A percentile compares a stretch with the other conserved stretches of the same genome.
These are phyloP conservation scores for Zele albiditarsus DNA, from an alignment of 2,888 invertebrate species.

Conservation along the genomic window DNA sequence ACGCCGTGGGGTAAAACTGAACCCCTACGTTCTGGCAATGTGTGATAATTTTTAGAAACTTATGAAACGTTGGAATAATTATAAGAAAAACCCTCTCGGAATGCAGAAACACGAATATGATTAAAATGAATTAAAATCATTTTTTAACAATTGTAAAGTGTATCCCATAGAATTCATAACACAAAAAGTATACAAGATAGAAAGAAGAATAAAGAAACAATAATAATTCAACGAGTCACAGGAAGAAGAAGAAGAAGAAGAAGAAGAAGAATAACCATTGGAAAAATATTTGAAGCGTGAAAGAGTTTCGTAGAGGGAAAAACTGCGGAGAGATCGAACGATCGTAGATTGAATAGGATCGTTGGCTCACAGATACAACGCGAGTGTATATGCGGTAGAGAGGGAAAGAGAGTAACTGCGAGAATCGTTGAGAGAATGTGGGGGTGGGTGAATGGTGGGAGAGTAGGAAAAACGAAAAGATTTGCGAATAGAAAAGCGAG, in stretches of 20 bases:
- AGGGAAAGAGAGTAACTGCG: constrained; percentile 23
- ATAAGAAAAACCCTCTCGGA: too few species aligned
- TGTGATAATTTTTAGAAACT: too few species aligned
- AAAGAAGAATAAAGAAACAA: not conserved
- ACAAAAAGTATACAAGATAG: not conserved
- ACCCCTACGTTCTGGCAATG: too few species aligned
- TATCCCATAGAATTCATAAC: not conserved
- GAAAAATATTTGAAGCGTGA: constrained; percentile 35
- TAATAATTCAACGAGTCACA: not conserved
- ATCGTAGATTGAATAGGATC: constrained; percentile 45
- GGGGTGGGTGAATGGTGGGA: constrained; percentile 30
- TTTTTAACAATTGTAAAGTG: too few species aligned
- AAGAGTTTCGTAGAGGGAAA: constrained; percentile 50
- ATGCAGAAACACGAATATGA: too few species aligned
- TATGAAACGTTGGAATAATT: too few species aligned
- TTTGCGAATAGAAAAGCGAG: constrained; percentile 47
- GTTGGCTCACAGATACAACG: constrained; percentile 28
- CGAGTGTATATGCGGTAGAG: constrained; percentile 15
- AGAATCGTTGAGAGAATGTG: constrained; percentile 30
- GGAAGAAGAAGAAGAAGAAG: not conserved
- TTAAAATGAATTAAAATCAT: too few species aligned
- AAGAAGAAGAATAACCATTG: constrained; percentile 18
- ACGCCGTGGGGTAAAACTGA: too few species aligned
- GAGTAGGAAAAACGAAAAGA: constrained; percentile 41
- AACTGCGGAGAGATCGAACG: constrained; percentile 50